These are phyloP conservation scores for Gandaritis pyraliata DNA, from an alignment of 2,888 invertebrate species.

Conservation along the genomic window DNA sequence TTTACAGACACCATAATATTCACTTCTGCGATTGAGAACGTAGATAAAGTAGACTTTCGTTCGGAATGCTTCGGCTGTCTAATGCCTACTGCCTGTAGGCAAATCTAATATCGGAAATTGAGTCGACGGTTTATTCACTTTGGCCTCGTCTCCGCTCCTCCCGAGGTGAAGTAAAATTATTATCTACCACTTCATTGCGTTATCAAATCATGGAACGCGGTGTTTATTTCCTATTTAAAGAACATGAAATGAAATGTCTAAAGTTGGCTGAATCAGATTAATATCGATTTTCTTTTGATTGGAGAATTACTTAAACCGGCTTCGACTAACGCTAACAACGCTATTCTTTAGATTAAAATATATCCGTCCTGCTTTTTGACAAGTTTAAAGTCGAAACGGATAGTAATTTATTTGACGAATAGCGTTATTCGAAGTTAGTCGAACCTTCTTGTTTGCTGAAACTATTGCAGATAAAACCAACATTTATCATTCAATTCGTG, in stretches of 20 bases:
- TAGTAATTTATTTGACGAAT: too few species aligned
- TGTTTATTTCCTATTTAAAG: slow-evolving; percentile 33
- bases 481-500: slow-evolving; percentile 18
- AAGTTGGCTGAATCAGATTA: slow-evolving; percentile 41
- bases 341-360: too few species aligned
- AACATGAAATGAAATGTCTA: slow-evolving; percentile 35
- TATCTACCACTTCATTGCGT: slow-evolving; percentile 59
- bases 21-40: slow-evolving; percentile 36
- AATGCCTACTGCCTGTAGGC: slow-evolving; percentile 57
- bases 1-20: slow-evolving; percentile 21
- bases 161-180: slow-evolving; percentile 68
- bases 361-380: too few species aligned
- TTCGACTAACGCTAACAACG: too few species aligned
- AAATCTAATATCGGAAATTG: slow-evolving; percentile 80
- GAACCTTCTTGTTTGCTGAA: slow-evolving; percentile 20
- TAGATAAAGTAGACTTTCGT: slow-evolving; percentile 52
- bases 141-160: slow-evolving; percentile 60
- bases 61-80: slow-evolving; percentile 51
- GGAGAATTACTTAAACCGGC: slow-evolving; percentile 13
- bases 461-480: slow-evolving; percentile 7
- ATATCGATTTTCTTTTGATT: slow-evolving; percentile 13
- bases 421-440: too few species aligned
- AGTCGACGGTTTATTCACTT: slow-evolving; percentile 70
- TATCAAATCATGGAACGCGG: slow-evolving; percentile 49
- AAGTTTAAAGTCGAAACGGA: too few species aligned